Evolutionary conservation across 2,797 vertebrate species (phyloP), one percentile per base, ranked within the genome.

Genomic region (Spondyliosoma cantharus): DNA sequence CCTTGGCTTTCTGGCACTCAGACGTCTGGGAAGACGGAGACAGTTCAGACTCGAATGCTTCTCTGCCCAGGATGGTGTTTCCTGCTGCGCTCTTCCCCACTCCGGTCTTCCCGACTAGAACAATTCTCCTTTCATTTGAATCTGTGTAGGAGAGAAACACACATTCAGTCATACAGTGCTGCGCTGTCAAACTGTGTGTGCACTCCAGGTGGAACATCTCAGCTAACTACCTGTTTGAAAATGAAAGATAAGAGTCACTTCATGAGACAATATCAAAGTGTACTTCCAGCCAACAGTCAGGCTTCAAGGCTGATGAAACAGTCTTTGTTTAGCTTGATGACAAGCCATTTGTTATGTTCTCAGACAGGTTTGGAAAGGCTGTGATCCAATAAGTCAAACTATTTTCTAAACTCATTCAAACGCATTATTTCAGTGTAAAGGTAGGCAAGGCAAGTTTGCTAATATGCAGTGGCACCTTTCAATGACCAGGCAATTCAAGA

Each of bases 71-170:
- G 67, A 89, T 84, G 67, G 78, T 88, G 76, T 91, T 91, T 66
- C 88, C 87, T 22, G 84, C 54, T 0, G 87, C 86, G 1, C 89
- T 92, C 56, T 92, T 90, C n/a, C 90, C 91, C 22, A 88, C 88
- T 53, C 91, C 88, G 0, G 82, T 92, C 79, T 91, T 91, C 56
- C 90, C 88, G 0, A 90, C 86, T 14, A 91, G 82, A 81, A 91
- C 72, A 50, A 92, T 82, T 63, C 90, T 86, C 57, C 69, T 71
- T 56, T 91, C 81, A 5, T 71, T 5, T 29, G 56, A 17, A 14
- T 76, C 42, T 49, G 22, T 49, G 82, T 79, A 22, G 2, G 85
- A 87, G 65, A 90, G 59, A 87, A 86, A 82, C 72, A 88, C 24
- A 80, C 58, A 24, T 9, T 78, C 83, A 53, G 58, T 78, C 76